These are phyloP conservation scores for Spilogale gracilis DNA, from an alignment of 2,113 vertebrate genomes.

Conservation along the genomic window DNA sequence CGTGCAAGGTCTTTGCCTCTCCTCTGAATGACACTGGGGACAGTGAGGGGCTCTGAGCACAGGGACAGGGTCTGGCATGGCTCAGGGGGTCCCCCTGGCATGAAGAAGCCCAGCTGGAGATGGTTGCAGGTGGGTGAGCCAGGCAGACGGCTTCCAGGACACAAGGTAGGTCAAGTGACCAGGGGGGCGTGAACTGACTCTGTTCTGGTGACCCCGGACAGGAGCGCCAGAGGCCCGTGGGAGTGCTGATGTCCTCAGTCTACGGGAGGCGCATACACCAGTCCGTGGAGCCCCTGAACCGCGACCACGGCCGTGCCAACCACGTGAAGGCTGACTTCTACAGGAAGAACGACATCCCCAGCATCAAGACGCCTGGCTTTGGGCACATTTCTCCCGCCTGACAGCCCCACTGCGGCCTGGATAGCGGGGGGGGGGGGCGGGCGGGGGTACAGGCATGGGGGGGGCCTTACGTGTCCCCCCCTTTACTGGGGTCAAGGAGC, in stretches of 20 bases:
- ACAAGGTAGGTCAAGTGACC: not conserved
- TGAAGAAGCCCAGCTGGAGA: not conserved
- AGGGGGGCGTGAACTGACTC: rapidly evolving
- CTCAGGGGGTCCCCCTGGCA: rapidly evolving
- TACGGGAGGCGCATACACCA: conserved; percentile 81
- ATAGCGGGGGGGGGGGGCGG: rapidly evolving
- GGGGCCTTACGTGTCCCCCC: not conserved
- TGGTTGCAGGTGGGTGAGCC: rapidly evolving
- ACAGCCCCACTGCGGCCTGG: rapidly evolving
- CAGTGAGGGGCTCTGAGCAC: rapidly evolving
- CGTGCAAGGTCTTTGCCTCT: rapidly evolving
- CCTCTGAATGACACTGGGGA: not conserved
- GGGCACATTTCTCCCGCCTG: conserved; percentile 72
- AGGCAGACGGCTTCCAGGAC: not conserved
- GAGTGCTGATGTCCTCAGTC: conserved; percentile 83
- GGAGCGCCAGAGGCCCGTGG: conserved; percentile 82
- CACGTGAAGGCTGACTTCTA: conserved; percentile 82
- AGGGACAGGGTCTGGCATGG: rapidly evolving
- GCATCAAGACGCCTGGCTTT: conserved; percentile 70
- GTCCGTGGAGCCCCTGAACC: conserved; percentile 75
- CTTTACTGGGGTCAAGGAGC: rapidly evolving
- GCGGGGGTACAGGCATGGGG: rapidly evolving
- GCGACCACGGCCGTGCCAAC: conserved; percentile 65
- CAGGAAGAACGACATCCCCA: conserved; percentile 77
- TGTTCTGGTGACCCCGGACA: conserved; percentile 60